Base-by-base conservation (phyloP, 1,140 invertebrate species). In the Holotrichia oblita region DNA sequence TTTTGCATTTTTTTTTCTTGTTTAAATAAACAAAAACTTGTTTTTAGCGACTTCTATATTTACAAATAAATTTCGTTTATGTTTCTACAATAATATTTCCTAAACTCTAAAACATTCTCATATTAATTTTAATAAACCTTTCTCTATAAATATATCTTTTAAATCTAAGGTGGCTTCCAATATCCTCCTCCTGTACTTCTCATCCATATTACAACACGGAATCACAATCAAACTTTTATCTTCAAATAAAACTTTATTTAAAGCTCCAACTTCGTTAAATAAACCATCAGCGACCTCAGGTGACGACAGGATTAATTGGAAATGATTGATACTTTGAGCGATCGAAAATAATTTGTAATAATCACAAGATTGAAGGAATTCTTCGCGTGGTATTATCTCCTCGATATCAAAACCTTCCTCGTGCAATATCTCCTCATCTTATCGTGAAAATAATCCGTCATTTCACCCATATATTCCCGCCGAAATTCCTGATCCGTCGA, bases 401-500 rank as follows among this genome's bases (percentile, higher is more conserved):
- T 81, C 78, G 24, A 82, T 64, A 24, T 17, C 44, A 10, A 75
- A 44, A 42, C 41, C 14, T 44, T 75, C 73, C 6, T 75, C n/a
- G 3, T 2, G 17, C 7, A 76, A 48, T 12, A 76, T 76, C 48
- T 40, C 42, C 12, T 27, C 44, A 27, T 27, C 48, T 17, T 10
- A 17, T 34, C 41, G 8, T 76, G 12, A 12, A 17, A 76, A 76
- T 76, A 76, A 55, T 24, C 9, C 22, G 17, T 61, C 8, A 87
- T 77, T 2, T 83, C 76, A 9, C 40, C 75, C 76, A 88, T 84
- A 69, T 87, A 76, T 12, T 78, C 12, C 7, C 86, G 80, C 27
- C 88, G 78, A 72, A 89, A 87, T 7, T 84, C 74, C 3, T 83
- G 81, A 7, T 83, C 83, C 0, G 85, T 82, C 34, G 83, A 84